Percentiles rank a stretch among this genome's conserved stretches.
Conservation (phyloP, 2,888 invertebrate species). For the Cabera pusaria region DNA sequence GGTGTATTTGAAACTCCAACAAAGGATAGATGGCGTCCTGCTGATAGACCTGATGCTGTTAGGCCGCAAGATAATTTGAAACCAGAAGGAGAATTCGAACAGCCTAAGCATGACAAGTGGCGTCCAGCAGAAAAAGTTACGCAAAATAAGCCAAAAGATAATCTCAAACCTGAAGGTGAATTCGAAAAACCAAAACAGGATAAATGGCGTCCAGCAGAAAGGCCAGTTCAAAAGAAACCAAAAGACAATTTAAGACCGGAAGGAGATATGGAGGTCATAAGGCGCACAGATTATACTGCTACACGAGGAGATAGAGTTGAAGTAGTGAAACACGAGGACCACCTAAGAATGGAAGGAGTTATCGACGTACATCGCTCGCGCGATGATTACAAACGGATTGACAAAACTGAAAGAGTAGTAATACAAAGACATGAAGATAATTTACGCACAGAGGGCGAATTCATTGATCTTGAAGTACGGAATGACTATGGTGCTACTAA, state of each 20-base stretch:
- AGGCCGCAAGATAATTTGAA: conserved; percentile 69
- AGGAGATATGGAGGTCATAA: conserved; percentile 78
- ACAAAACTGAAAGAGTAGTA: conserved; percentile 77
- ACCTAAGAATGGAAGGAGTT: conserved; percentile 87
- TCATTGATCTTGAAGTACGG: conserved; percentile 72
- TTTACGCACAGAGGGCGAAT: conserved; percentile 80
- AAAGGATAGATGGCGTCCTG: conserved; percentile 35
- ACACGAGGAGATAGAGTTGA: conserved; percentile 84
- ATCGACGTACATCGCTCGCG: conserved; percentile 78
- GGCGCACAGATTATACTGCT: conserved; percentile 69
- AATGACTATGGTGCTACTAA: conserved; percentile 80
- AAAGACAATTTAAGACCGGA: conserved; percentile 85
- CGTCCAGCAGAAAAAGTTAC: conserved; percentile 59
- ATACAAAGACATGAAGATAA: conserved; percentile 84
- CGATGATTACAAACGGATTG: conserved; percentile 82
- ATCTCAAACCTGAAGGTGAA: conserved; percentile 73
- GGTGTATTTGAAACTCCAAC: conserved; percentile 68
- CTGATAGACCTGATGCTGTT: conserved; percentile 9
- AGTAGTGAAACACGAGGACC: conserved; percentile 85
- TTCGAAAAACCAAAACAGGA: too few species aligned
- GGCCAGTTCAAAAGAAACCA: conserved; percentile 63
- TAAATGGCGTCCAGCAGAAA: conserved; percentile 57
- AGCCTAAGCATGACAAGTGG: conserved; percentile 52
- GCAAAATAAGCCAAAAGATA: conserved; percentile 67
- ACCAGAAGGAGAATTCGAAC: conserved; percentile 81